Evolutionary conservation across 2,113 vertebrate genomes (phyloP).

Genomic region (Tichodroma muraria): DNA sequence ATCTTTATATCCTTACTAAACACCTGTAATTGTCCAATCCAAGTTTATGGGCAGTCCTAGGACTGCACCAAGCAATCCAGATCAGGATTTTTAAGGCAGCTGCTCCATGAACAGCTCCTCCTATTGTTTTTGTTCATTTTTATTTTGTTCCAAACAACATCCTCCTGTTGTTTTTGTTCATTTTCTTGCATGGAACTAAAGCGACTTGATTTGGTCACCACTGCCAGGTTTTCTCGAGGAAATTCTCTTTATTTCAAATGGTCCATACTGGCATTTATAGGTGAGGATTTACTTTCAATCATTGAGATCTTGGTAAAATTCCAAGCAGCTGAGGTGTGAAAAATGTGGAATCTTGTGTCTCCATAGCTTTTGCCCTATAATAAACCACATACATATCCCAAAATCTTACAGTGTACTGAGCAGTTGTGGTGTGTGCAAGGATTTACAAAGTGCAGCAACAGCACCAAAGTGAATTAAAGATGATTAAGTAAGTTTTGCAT

Average conservation of each 20-base stretch:
- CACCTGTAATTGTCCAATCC: neutral
- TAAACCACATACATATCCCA: neutral
- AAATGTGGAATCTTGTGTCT: neutral
- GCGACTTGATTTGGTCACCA: neutral
- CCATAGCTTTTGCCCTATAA: neutral
- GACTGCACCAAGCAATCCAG: neutral
- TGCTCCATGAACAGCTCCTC: accelerated
- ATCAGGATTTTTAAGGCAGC: neutral
- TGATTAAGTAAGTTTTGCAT: neutral
- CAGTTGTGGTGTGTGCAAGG: neutral
- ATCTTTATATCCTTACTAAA: neutral
- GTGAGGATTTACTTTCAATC: neutral
- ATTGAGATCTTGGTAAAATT: neutral
- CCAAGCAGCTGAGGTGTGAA: neutral
- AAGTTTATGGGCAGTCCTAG: neutral
- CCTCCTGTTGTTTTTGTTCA: neutral
- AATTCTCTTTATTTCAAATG: neutral
- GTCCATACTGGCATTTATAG: neutral
- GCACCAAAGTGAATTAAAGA: neutral
- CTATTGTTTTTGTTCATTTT: neutral
- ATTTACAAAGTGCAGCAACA: neutral
- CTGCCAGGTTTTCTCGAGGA: neutral
- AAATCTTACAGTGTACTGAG: neutral
- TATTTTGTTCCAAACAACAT: too few species aligned
- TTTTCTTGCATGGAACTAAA: neutral